Conservation (phyloP, 1,140 invertebrate genomes). For the Orchesella cincta region DNA sequence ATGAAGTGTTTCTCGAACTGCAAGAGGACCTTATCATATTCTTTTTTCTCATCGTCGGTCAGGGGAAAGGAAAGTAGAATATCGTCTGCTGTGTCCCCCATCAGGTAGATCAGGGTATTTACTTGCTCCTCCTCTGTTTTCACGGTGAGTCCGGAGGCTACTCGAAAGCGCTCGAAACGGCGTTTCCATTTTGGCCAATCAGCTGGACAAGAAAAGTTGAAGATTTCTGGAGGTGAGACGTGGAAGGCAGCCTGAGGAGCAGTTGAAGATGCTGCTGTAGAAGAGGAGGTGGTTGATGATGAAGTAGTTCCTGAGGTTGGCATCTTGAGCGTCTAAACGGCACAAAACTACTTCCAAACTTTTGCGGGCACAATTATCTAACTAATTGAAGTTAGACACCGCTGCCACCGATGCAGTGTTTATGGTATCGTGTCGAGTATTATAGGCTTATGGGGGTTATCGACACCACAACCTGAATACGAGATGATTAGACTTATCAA, state of each 20-base stretch:
- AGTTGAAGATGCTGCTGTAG: background rate
- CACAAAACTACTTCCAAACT: too few relatives aligned
- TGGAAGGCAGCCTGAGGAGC: background rate
- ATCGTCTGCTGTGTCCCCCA: conserved; percentile 52
- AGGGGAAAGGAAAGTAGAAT: conserved; percentile 45
- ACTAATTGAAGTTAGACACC: too few relatives aligned
- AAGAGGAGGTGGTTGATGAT: background rate
- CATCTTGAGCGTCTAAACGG: too few relatives aligned
- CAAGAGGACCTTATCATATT: conserved; percentile 34
- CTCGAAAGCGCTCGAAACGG: conserved; percentile 51
- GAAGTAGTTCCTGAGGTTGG: background rate
- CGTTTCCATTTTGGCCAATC: conserved; percentile 50
- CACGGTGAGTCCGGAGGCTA: conserved; percentile 39
- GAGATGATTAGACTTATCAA: too few relatives aligned
- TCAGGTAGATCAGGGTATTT: conserved; percentile 50
- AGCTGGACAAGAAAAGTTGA: conserved; percentile 42
- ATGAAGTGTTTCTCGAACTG: conserved; percentile 54
- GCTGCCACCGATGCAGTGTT: too few relatives aligned
- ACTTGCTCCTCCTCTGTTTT: conserved; percentile 51
- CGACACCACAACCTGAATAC: too few relatives aligned
- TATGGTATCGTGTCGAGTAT: too few relatives aligned
- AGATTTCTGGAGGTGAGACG: conserved; percentile 24
- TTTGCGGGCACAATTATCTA: too few relatives aligned
- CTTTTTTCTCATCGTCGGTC: conserved; percentile 34
- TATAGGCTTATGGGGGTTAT: too few relatives aligned